Evolutionary conservation across 2,888 invertebrate genomes (phyloP).

Genomic region (Troilus luridus): DNA sequence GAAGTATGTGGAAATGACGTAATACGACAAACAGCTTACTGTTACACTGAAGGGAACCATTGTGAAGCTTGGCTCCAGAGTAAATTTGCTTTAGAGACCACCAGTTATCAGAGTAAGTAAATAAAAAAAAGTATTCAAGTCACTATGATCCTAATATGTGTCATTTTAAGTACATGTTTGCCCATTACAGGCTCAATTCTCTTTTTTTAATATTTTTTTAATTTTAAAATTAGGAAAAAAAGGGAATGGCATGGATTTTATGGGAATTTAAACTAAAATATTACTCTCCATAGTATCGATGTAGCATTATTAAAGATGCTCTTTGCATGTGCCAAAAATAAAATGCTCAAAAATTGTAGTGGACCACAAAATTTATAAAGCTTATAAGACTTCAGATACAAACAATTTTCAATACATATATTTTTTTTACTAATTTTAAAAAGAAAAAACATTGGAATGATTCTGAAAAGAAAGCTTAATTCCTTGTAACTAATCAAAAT

Average conservation of each 20-base stretch:
- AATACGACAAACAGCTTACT: conserved; percentile 87
- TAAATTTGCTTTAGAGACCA: conserved; percentile 62
- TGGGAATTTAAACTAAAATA: not conserved
- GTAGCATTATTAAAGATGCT: not conserved
- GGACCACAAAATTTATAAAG: too few relatives aligned
- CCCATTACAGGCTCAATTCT: not conserved
- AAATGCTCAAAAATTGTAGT: too few relatives aligned
- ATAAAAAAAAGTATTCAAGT: not conserved
- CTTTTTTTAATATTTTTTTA: not conserved
- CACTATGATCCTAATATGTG: not conserved
- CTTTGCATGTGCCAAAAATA: too few relatives aligned
- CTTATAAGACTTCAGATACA: too few relatives aligned
- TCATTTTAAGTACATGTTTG: not conserved
- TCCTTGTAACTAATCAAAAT: too few relatives aligned
- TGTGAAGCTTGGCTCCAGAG: conserved; percentile 79
- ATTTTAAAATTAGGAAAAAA: not conserved
- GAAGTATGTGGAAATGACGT: conserved; percentile 83
- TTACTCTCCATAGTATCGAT: not conserved
- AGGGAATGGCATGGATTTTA: not conserved
- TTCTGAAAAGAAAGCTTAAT: too few relatives aligned
- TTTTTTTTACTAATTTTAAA: too few relatives aligned
- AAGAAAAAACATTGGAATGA: too few relatives aligned
- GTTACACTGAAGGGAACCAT: conserved; percentile 84
- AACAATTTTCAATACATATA: too few relatives aligned
- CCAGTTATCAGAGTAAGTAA: conserved; percentile 30